Base-by-base conservation (phyloP, 2,797 vertebrate genomes). In the Lycodopsis pacificus region DNA sequence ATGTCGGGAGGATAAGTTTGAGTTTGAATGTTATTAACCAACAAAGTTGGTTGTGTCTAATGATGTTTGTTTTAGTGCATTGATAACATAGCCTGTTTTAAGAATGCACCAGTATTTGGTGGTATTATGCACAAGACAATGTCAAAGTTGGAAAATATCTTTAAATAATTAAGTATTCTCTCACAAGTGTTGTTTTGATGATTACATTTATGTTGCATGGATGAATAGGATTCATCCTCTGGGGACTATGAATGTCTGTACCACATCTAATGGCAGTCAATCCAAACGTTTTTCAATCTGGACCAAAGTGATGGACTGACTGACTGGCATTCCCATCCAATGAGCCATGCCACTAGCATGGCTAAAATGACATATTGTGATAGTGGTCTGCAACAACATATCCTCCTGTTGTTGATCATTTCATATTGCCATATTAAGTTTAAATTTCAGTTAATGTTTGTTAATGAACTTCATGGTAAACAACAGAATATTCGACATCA, bases 21-120 rank as follows among this genome's bases (percentile, higher is more conserved):
- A 79, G 44, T 71, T 38, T 34, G 25, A 62, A 38, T 38, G 13
- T 64, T 54, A 61, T 64, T 44, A 62, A 76, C 27, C 56, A 71
- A 34, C n/a, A 34, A 4, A 51, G 30, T 30, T 30, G 5, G 14
- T 27, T 30, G 1, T 17, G 11, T 34, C 0, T 38, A 19, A 71
- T 66, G 15, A 32, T 13, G 12, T 30, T 56, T 56, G 4, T 58
- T 49, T 27, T 34, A 10, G 64, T 54, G 59, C 0, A 44, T 30
- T 46, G 20, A 58, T 54, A 20, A 40, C 27, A 42, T 46, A 19
- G 4, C 4, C 30, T 32, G 20, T 46, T n/a, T 49, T 20, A 15
- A 42, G 4, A 62, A 48, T 22, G 7, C 7, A 5, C 7, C 11
- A 32, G 20, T 19, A n/a, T 34, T 10, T 49, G 11, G 38, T 30